A percentile compares a stretch with the other conserved stretches of the same genome.
Conservation (phyloP, 1,140 invertebrate species). For the Leptinotarsa undecemlineata region DNA sequence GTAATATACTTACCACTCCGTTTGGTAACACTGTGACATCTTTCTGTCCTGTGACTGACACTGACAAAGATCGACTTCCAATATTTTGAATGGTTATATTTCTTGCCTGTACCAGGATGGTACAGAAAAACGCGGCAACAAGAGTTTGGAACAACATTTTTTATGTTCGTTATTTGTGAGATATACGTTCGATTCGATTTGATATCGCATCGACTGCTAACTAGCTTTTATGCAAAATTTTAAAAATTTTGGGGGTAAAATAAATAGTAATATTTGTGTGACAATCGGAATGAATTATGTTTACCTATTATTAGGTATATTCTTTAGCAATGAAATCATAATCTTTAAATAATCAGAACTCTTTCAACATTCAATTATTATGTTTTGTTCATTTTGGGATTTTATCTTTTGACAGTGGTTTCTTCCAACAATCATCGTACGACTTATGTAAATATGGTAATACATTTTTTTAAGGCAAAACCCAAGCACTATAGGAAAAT, state of each 20-base stretch:
- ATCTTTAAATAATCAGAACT: background rate
- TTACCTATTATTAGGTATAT: background rate
- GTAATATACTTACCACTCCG: background rate
- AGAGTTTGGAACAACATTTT: background rate
- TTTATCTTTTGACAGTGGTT: too few species aligned
- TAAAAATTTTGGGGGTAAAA: background rate
- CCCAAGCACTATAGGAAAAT: too few species aligned
- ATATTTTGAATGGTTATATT: background rate
- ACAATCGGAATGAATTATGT: background rate
- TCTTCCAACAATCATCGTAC: too few species aligned
- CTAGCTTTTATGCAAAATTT: background rate
- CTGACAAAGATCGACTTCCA: background rate
- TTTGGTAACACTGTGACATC: constrained; percentile 9
- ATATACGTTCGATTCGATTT: background rate
- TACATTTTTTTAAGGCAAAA: too few species aligned
- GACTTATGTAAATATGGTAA: too few species aligned
- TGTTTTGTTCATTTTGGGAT: too few species aligned
- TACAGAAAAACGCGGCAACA: background rate
- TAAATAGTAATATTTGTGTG: background rate
- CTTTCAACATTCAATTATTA: too few species aligned
- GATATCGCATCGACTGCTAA: background rate
- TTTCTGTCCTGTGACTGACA: background rate
- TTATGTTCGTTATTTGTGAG: background rate
- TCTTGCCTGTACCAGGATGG: background rate
- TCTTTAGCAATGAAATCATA: background rate